These are phyloP conservation scores for Phoenicopterus ruber DNA, from an alignment of 2,113 vertebrate species.

Conservation along the genomic window DNA sequence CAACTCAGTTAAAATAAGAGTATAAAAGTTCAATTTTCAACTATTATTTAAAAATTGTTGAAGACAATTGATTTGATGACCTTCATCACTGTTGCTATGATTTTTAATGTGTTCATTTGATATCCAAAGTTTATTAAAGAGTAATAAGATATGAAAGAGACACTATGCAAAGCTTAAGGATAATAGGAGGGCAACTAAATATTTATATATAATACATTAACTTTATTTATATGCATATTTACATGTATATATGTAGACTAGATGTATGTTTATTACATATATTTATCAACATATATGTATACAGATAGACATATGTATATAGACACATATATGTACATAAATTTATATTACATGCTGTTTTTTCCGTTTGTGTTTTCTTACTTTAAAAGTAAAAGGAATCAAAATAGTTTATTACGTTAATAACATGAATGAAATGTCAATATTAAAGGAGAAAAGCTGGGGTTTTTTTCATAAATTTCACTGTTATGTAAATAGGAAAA, in stretches of 20 bases:
- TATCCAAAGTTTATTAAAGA: not conserved
- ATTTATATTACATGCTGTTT: not conserved
- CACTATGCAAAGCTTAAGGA: not conserved
- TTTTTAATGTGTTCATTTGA: not conserved
- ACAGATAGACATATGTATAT: not conserved
- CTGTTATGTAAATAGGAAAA: not conserved
- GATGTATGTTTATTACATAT: not conserved
- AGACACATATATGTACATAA: not conserved
- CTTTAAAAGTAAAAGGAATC: not conserved
- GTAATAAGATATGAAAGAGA: not conserved
- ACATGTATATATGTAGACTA: not conserved
- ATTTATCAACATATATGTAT: not conserved
- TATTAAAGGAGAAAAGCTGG: not conserved
- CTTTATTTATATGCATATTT: not conserved
- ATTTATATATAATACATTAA: not conserved
- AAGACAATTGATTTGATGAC: not conserved
- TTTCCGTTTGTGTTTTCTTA: not conserved
- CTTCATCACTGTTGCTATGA: not conserved
- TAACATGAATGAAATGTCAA: not conserved
- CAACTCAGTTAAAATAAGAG: not conserved
- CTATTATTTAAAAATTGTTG: not conserved
- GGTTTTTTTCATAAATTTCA: not conserved
- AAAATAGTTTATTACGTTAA: not conserved
- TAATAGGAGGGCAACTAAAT: not conserved
- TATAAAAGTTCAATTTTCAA: not conserved